Percentiles rank a stretch among this genome's conserved stretches.
These are phyloP conservation scores for Eledona agricola DNA, from an alignment of 2,888 invertebrate species.

Conservation along the genomic window DNA sequence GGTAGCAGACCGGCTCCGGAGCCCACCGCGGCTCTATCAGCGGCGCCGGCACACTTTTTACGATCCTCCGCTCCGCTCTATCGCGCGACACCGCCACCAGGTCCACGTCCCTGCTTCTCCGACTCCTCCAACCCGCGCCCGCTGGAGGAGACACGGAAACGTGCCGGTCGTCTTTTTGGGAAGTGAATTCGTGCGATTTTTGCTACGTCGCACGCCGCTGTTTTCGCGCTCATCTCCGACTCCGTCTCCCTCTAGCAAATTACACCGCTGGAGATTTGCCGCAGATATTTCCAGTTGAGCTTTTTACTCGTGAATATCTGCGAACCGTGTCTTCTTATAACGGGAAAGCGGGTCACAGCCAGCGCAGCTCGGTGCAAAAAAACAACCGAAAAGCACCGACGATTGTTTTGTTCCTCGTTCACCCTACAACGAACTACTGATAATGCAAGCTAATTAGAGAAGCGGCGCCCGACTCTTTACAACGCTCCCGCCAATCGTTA, in stretches of 20 bases:
- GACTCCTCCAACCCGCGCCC: no score
- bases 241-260: conserved; percentile 31
- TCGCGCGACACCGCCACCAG: no score
- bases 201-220: conserved; percentile 12
- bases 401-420: conserved; percentile 25
- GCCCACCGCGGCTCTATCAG: conserved; percentile 18
- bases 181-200: neutral
- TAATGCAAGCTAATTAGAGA: conserved; percentile 25
- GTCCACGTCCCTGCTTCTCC: no score
- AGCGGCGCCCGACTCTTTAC: no score
- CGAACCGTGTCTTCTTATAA: conserved; percentile 34
- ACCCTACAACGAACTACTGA: conserved; percentile 17
- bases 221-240: conserved; percentile 3
- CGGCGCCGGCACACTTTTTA: conserved; percentile 3
- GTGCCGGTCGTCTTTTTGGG: no score
- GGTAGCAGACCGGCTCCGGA: conserved; percentile 33
- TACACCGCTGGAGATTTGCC: conserved; percentile 33
- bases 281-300: conserved; percentile 34
- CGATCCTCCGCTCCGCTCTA: neutral
- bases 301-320: conserved; percentile 32
- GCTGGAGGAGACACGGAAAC: no score
- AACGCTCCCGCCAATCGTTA: no score
- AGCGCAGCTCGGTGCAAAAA: conserved; percentile 18
- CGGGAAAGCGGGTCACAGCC: conserved; percentile 33
- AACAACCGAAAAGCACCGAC: conserved; percentile 22